Conservation (phyloP, 1,140 invertebrate species). For the Bradysia coprophila region DNA sequence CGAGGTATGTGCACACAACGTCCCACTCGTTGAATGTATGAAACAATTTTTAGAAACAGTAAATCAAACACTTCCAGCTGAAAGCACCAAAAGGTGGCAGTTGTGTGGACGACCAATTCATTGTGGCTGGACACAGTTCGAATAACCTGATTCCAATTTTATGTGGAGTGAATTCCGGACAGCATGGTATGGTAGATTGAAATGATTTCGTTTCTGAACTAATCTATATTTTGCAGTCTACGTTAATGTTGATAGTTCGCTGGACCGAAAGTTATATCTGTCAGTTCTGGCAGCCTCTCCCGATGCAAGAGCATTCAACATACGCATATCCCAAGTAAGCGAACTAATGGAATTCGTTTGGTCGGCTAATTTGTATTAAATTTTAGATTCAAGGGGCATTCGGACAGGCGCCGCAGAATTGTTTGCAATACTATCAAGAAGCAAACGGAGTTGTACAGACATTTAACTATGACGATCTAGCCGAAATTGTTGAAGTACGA, state of each 20-base stretch:
- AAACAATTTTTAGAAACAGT: neutral
- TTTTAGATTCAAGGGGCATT: no score
- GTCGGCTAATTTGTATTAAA: no score
- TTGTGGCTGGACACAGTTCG: constrained; percentile 45
- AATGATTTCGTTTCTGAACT: constrained; percentile 1
- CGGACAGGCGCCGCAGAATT: constrained; percentile 36
- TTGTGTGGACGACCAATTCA: constrained; percentile 45
- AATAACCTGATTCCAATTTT: constrained; percentile 46
- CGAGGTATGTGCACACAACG: constrained; percentile 28
- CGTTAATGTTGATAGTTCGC: constrained; percentile 39
- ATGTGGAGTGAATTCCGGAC: constrained; percentile 55
- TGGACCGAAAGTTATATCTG: constrained; percentile 37
- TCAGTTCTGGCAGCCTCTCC: constrained; percentile 37
- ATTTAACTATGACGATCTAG: constrained; percentile 47
- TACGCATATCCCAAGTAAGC: constrained; percentile 38
- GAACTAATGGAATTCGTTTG: no score
- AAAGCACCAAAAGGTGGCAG: constrained; percentile 41
- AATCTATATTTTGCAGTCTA: constrained; percentile 37
- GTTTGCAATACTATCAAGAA: constrained; percentile 47
- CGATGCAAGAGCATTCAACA: constrained; percentile 35
- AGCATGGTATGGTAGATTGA: constrained; percentile 36
- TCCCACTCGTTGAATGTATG: neutral
- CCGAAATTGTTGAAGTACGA: constrained; percentile 28
- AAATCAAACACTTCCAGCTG: constrained; percentile 27
- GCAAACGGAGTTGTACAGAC: constrained; percentile 38